Evolutionary conservation across 2,113 vertebrate species (phyloP).

Genomic region (Hippocampus mohnikei): DNA sequence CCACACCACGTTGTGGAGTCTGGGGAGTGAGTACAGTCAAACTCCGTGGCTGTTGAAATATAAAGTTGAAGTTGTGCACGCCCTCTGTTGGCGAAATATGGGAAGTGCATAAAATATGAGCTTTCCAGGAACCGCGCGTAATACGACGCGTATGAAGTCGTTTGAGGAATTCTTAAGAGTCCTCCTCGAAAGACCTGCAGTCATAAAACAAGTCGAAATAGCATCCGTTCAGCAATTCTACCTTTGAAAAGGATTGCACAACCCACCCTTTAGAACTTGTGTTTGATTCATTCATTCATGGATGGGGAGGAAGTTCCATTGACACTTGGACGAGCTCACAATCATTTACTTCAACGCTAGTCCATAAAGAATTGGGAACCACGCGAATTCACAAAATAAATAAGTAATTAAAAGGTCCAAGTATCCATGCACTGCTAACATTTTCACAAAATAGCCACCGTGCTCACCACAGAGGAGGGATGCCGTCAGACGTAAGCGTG

Average conservation of each 20-base stretch:
- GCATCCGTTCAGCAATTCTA: not conserved
- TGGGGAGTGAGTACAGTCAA: not conserved
- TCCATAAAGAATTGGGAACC: too few relatives aligned
- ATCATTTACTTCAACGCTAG: too few relatives aligned
- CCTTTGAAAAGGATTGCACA: not conserved
- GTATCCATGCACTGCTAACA: too few relatives aligned
- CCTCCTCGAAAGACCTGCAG: not conserved
- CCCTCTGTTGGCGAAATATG: slow-evolving; percentile 17
- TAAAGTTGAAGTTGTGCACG: not conserved
- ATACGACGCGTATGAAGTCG: not conserved
- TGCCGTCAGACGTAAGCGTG: too few relatives aligned
- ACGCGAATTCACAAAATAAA: too few relatives aligned
- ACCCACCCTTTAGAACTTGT: too few relatives aligned
- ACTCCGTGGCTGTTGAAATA: not conserved
- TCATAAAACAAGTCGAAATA: not conserved
- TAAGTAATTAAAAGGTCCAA: too few relatives aligned
- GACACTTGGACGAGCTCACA: too few relatives aligned
- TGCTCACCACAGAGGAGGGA: too few relatives aligned
- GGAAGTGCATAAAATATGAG: not conserved
- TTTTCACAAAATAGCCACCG: too few relatives aligned
- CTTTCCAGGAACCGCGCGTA: not conserved
- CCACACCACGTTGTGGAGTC: not conserved
- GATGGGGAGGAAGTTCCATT: too few relatives aligned
- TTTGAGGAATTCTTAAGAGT: not conserved
- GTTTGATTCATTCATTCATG: too few relatives aligned